Evolutionary conservation across 2,888 invertebrate genomes (phyloP).

Genomic region (Morpho helenor): DNA sequence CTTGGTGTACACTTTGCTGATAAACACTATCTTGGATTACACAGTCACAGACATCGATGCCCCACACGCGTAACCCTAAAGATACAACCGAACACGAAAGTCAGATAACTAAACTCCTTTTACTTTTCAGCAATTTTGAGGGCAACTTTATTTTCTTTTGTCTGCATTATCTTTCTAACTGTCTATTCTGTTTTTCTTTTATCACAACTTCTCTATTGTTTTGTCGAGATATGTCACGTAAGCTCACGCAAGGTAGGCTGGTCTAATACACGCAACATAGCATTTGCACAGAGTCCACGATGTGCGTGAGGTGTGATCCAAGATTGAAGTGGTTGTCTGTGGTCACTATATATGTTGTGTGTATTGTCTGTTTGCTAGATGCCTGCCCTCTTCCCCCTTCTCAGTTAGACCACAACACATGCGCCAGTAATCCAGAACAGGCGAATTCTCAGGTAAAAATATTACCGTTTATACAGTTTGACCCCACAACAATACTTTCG

Average conservation of each 20-base stretch:
- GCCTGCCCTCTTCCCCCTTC: constrained; percentile 94
- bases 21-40: constrained; percentile 77
- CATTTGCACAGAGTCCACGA: constrained; percentile 48
- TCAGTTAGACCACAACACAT: constrained; percentile 93
- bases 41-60: constrained; percentile 73
- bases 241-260: constrained; percentile 59
- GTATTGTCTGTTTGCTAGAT: constrained; percentile 97
- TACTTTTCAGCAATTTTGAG: constrained; percentile 28
- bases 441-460: constrained; percentile 83
- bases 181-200: constrained; percentile 70
- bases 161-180: constrained; percentile 63
- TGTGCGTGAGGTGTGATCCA: constrained; percentile 77
- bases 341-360: constrained; percentile 83
- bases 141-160: constrained; percentile 56
- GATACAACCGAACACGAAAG: constrained; percentile 29
- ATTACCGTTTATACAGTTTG: constrained; percentile 69
- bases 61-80: constrained; percentile 28
- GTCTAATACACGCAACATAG: constrained; percentile 75
- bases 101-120: constrained; percentile 22
- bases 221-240: constrained; percentile 28
- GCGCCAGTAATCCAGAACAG: constrained; percentile 85
- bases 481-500: constrained; percentile 74
- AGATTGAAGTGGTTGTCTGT: constrained; percentile 77
- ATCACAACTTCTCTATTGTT: constrained; percentile 36
- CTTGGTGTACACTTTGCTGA: constrained; percentile 54